Evolutionary conservation across 2,888 invertebrate species (phyloP).

Genomic region (Drosophila hamatofila): DNA sequence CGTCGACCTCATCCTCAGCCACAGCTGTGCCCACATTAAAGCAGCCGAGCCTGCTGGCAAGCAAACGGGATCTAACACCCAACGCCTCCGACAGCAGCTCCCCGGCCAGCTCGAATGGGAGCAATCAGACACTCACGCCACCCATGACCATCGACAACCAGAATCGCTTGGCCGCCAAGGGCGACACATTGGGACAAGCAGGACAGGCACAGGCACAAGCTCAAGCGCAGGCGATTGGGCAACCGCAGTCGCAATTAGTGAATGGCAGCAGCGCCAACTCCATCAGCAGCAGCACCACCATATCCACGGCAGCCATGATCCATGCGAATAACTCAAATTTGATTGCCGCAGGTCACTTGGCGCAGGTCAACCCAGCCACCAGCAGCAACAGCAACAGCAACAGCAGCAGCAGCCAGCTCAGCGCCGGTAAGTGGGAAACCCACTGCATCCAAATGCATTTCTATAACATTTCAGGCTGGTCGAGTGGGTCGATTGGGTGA

Average conservation of each 20-base stretch:
- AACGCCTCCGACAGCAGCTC: conserved; percentile 70
- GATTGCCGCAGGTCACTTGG: conserved; percentile 70
- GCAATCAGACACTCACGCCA: conserved; percentile 83
- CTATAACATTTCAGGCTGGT: conserved; percentile 18
- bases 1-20: conserved; percentile 17
- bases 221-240: conserved; percentile 30
- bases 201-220: conserved; percentile 13
- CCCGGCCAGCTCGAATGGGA: conserved; percentile 83
- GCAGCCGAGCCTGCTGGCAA: conserved; percentile 50
- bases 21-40: conserved; percentile 30
- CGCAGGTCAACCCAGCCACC: conserved; percentile 57
- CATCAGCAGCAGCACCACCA: conserved; percentile 32
- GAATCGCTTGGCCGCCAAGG: conserved; percentile 60
- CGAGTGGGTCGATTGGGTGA: conserved; percentile 25
- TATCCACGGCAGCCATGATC: conserved; percentile 70
- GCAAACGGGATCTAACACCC: conserved; percentile 76
- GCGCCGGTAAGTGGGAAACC: conserved; percentile 63
- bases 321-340: conserved; percentile 79
- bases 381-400: conserved; percentile 3
- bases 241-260: conserved; percentile 66
- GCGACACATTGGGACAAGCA: conserved; percentile 56
- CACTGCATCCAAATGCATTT: conserved; percentile 17
- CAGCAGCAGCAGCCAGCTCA: conserved; percentile 47
- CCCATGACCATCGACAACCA: conserved; percentile 84
- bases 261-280: conserved; percentile 58